These are phyloP conservation scores for Xanthorhoe spadicearia DNA, from an alignment of 2,888 invertebrate species.

Conservation along the genomic window DNA sequence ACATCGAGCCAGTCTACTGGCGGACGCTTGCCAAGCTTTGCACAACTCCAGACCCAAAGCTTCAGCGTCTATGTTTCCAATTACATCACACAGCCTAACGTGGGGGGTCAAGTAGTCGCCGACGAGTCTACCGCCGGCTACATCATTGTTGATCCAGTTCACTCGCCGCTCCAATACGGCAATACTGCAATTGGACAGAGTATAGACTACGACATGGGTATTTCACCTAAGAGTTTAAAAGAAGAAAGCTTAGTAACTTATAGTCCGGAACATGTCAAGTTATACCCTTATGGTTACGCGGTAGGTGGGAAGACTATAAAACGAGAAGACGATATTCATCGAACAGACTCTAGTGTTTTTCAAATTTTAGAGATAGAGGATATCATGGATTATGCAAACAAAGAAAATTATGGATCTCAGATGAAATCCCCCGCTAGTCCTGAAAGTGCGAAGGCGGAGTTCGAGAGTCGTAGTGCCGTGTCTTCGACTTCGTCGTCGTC, in stretches of 20 bases:
- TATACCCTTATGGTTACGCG: slow-evolving; percentile 71
- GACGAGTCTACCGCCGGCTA: slow-evolving; percentile 82
- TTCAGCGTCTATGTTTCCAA: slow-evolving; percentile 85
- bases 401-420: slow-evolving; percentile 78
- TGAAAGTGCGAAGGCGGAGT: slow-evolving; percentile 75
- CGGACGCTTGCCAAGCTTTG: slow-evolving; percentile 87
- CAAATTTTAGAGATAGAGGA: slow-evolving; percentile 79
- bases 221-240: slow-evolving; percentile 67
- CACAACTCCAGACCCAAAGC: slow-evolving; percentile 86
- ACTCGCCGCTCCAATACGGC: slow-evolving; percentile 70
- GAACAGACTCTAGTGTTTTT: slow-evolving; percentile 66
- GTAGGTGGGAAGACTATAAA: slow-evolving; percentile 77
- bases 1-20: slow-evolving; percentile 70
- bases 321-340: slow-evolving; percentile 64
- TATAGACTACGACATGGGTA: slow-evolving; percentile 74
- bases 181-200: slow-evolving; percentile 65
- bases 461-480: slow-evolving; percentile 65
- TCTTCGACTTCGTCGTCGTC: slow-evolving; percentile 74
- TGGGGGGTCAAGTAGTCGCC: slow-evolving; percentile 89
- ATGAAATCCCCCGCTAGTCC: slow-evolving; percentile 82
- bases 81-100: slow-evolving; percentile 87
- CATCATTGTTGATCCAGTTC: slow-evolving; percentile 75
- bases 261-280: slow-evolving; percentile 66
- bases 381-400: slow-evolving; percentile 82
- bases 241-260: slow-evolving; percentile 67